Conservation (phyloP, 2,888 invertebrate genomes). For the Elmis aenea region DNA sequence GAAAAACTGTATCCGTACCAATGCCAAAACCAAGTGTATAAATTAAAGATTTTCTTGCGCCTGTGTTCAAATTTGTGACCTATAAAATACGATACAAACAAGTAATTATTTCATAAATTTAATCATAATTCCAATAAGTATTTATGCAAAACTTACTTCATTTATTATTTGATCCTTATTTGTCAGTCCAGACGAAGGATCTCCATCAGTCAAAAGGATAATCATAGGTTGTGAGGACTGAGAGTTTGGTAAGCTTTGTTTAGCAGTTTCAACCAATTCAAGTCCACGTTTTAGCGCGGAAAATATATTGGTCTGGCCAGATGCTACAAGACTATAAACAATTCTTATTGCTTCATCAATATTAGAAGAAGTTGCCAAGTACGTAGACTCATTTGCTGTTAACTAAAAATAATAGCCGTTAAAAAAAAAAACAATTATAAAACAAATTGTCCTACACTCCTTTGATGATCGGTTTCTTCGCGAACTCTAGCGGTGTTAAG, state of each 20-base stretch:
- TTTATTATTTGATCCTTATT: slow-evolving; percentile 51
- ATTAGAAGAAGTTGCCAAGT: slow-evolving; percentile 52
- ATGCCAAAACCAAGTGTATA: slow-evolving; percentile 67
- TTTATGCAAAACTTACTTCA: too few species aligned
- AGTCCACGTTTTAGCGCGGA: slow-evolving; percentile 56
- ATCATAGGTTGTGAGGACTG: slow-evolving; percentile 55
- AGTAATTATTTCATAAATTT: too few species aligned
- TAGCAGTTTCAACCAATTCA: slow-evolving; percentile 33
- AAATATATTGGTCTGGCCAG: slow-evolving; percentile 64
- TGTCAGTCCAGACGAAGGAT: slow-evolving; percentile 58
- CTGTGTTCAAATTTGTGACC: slow-evolving; percentile 49
- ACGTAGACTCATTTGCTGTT: slow-evolving; percentile 47
- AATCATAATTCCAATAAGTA: too few species aligned
- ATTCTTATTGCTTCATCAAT: slow-evolving; percentile 57
- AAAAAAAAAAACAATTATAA: too few species aligned
- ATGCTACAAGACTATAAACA: slow-evolving; percentile 52
- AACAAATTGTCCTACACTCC: neutral
- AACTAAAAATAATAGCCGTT: too few species aligned
- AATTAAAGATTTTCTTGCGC: slow-evolving; percentile 46
- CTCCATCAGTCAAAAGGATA: slow-evolving; percentile 63
- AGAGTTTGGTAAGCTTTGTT: slow-evolving; percentile 25
- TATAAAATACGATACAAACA: slow-evolving; percentile 18
- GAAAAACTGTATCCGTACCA: slow-evolving; percentile 61
- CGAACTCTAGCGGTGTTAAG: too few species aligned
- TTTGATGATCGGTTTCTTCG: neutral